A percentile compares a stretch with the other conserved stretches of the same genome.
Conservation (phyloP, 2,888 invertebrate species). For the Pristionchus entomophagus region DNA sequence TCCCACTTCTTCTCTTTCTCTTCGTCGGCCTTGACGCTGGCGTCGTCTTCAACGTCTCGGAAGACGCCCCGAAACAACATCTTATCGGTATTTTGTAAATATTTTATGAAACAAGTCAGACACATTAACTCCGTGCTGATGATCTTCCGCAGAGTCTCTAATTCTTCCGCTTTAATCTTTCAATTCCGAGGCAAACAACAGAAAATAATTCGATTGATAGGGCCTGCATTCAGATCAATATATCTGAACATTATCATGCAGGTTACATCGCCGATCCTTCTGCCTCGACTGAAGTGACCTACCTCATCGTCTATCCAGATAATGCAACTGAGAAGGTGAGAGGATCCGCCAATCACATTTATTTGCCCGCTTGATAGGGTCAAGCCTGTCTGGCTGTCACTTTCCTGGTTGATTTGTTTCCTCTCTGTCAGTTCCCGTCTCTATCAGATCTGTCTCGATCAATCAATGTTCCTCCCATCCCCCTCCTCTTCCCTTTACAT, state of each 20-base stretch:
- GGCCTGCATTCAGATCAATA: too few relatives aligned
- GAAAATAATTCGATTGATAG: too few relatives aligned
- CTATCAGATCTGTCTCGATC: not conserved
- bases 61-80: not conserved
- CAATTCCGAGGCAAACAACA: too few relatives aligned
- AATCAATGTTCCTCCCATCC: conserved; percentile 9
- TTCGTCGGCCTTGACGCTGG: not conserved
- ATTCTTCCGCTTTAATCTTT: too few relatives aligned
- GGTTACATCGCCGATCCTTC: conserved; percentile 31
- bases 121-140: too few relatives aligned
- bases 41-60: conserved; percentile 39
- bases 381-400: conserved; percentile 1
- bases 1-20: conserved; percentile 4
- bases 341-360: not conserved
- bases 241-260: not conserved
- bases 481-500: not conserved
- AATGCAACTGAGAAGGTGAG: conserved; percentile 66
- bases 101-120: too few relatives aligned
- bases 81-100: conserved; percentile 1
- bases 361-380: not conserved
- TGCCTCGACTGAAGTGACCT: conserved; percentile 56
- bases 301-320: conserved; percentile 71
- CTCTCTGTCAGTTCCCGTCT: not conserved
- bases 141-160: too few relatives aligned
- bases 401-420: not conserved